phyloP scores from a whole-genome alignment of 2,113 vertebrate species.

The Leptodactylus fuscus region DNA sequence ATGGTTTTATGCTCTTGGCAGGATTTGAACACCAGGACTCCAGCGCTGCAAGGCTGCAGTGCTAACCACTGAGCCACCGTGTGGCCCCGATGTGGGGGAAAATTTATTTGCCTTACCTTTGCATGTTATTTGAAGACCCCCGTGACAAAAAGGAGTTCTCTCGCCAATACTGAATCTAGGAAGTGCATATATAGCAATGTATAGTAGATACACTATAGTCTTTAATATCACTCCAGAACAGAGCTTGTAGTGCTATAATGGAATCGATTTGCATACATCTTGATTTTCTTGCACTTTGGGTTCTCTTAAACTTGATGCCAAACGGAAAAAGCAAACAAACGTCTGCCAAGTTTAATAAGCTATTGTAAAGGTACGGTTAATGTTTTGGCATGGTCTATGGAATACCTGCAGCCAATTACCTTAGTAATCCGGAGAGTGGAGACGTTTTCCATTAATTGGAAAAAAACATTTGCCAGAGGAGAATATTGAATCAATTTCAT shows the following conservation, averaged over 20 bases:
- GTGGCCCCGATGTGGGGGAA: too few species aligned
- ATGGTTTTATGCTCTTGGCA: too few species aligned
- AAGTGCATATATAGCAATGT: not conserved
- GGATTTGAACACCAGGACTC: too few species aligned
- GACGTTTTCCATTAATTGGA: slow-evolving; percentile 23
- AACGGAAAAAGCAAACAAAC: not conserved
- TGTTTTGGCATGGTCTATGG: slow-evolving; percentile 9
- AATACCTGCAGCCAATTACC: slow-evolving; percentile 33
- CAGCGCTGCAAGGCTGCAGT: too few species aligned
- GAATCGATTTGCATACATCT: not conserved
- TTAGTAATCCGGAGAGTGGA: not conserved
- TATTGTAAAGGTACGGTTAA: slow-evolving; percentile 21
- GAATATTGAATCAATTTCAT: slow-evolving; percentile 39
- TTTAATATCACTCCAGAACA: not conserved
- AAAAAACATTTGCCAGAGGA: slow-evolving; percentile 41
- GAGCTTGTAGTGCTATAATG: not conserved
- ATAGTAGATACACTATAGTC: not conserved
- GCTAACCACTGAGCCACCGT: too few species aligned
- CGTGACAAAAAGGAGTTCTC: too few species aligned
- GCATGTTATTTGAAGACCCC: too few species aligned
- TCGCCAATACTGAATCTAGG: too few species aligned
- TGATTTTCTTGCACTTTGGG: not conserved
- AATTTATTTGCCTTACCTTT: too few species aligned
- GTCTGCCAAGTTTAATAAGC: not conserved
- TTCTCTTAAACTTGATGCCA: not conserved